Evolutionary conservation across 2,797 vertebrate species (phyloP), one percentile per base, ranked within the genome.

Genomic region (Allobates femoralis): DNA sequence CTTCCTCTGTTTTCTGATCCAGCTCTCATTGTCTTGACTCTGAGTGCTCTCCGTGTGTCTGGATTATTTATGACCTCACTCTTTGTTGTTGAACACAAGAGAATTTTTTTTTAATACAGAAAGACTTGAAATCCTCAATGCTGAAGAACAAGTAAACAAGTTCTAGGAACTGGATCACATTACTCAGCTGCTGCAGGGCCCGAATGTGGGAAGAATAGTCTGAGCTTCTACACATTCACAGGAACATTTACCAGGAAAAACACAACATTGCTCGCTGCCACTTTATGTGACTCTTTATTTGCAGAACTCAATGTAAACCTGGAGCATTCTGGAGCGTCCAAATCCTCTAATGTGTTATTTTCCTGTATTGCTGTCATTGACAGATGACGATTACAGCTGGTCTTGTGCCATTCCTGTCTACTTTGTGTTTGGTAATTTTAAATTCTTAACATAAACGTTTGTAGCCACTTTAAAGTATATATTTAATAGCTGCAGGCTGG

Each of bases 1-100:
- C 5, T 76, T 5, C 28, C 37, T 51, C 18, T 41, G 75, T 32
- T 55, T 34, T 56, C 51, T 34, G 26, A 32, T 77, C 50, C 8
- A 16, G 12, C 16, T 55, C 56, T 77, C 74, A 16, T 53, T 76
- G 26, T 30, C 75, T 77, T 56, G 75, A 60, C 76, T 32, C 51
- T 28, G 32, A 34, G 30, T 23, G 3, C 28, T 28, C 46, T 53
- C 0, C 16, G 21, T 76, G 12, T 3, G 50, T 76, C 26, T 56
- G 19, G 5, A n/a, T 34, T 41, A 41, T 79, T 60, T 28, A 34
- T 26, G 55, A 79, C 55, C 37, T 79, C 55, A n/a, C 58, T 79
- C 55, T 79, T n/a, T 79, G 51, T 55, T 32, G 69, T 62, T 12
- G 58, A 7, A 75, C 11, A 75, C n/a, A 46, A n/a, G 46, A 21